Base-by-base conservation (phyloP, 2,888 invertebrate species). In the Quadriops clusia region DNA sequence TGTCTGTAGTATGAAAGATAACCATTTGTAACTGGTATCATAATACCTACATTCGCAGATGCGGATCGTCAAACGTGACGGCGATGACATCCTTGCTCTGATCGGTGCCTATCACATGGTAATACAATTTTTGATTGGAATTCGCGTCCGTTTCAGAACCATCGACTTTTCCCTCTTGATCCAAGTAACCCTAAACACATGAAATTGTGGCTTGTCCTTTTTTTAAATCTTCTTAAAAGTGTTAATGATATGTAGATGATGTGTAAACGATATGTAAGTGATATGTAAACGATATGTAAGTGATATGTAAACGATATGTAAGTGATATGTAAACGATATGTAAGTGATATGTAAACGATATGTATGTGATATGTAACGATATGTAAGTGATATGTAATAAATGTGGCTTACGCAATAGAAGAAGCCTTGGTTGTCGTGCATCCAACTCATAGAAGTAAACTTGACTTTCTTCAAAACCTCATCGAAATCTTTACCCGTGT, bases 401-500 rank as follows among this genome's bases (percentile, higher is more conserved):
- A 39, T 15, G 22, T 15, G 33, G 62, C 68, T 67, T 63, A 81
- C 83, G 32, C 82, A 83, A 61, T 97, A 98, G 63, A 98, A 97
- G 44, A 97, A 71, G 23, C 97, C 97, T 51, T 78, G 75, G 58
- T 93, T 81, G 60, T 97, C 94, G 54, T 89, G 87, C 15, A 89
- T 89, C 95, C 95, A 98, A 1, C 86, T 72, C 62, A 95, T 74
- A 8, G 78, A 71, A 2, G 91, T 84, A 59, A 86, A 95, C 61
- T 95, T 95, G 0, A 94, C 85, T 56, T 87, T 85, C 49, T 82
- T 77, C 40, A 98, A 65, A n/a, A 77, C 70, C 58, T 98, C 97
- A 8, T 81, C 74, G 44, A 86, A 82, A 52, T 94, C 87, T 54
- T 85, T 69, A 30, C 84, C 84, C 47, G 77, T 77, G 36, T 68